A percentile compares a stretch with the other conserved stretches of the same genome.
phyloP scores from a whole-genome alignment of 2,888 invertebrate species.

The Tachystola acroxantha region DNA sequence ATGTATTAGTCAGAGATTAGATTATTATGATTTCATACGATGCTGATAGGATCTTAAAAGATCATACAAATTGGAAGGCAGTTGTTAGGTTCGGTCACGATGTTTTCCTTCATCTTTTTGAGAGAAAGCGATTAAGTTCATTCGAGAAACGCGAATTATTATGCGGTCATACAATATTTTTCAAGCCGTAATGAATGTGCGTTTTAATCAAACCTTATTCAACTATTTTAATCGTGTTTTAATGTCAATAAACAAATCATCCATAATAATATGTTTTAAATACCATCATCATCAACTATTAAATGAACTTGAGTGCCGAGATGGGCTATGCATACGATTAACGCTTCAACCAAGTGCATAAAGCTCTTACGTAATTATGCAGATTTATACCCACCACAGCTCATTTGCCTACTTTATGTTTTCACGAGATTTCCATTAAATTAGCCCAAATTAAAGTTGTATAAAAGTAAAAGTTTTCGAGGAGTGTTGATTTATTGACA shows the following conservation, averaged over 20 bases:
- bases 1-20: no score
- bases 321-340: slow-evolving; percentile 52
- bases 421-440: slow-evolving; percentile 25
- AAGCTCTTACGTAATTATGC: slow-evolving; percentile 57
- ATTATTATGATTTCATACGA: no score
- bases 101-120: no score
- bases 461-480: slow-evolving; percentile 37
- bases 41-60: no score
- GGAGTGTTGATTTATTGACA: slow-evolving; percentile 17
- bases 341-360: slow-evolving; percentile 40
- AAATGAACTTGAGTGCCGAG: slow-evolving; percentile 37
- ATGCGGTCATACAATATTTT: no score
- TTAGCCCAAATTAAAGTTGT: slow-evolving; percentile 11
- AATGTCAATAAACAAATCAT: slow-evolving; percentile 3
- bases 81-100: no score
- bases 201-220: background rate
- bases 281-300: slow-evolving; percentile 34
- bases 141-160: no score
- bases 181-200: background rate
- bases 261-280: slow-evolving; percentile 3
- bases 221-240: no score
- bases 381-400: slow-evolving; percentile 43
- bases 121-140: no score
- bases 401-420: slow-evolving; percentile 36
- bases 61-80: no score